A percentile compares a stretch with the other conserved stretches of the same genome.
These are phyloP conservation scores for Ia io DNA, from an alignment of 2,113 vertebrate genomes.

Conservation along the genomic window DNA sequence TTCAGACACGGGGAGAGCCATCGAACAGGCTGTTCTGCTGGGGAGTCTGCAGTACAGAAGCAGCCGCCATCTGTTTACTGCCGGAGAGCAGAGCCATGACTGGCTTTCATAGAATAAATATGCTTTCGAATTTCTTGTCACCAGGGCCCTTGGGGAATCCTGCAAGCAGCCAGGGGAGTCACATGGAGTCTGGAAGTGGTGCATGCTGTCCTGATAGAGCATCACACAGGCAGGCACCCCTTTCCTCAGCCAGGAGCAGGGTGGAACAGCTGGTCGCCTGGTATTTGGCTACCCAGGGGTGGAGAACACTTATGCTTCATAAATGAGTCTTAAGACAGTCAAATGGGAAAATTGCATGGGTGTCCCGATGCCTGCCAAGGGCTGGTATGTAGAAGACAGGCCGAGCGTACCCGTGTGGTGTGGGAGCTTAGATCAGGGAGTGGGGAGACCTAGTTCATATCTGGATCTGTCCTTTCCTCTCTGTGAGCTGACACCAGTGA, in stretches of 20 bases:
- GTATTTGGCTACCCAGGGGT: background rate
- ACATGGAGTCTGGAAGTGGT: background rate
- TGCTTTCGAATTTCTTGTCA: background rate
- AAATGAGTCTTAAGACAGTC: background rate
- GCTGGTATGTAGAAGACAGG: background rate
- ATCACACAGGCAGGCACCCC: too few species aligned
- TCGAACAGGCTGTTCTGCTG: background rate
- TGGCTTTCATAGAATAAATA: background rate
- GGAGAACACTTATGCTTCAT: background rate
- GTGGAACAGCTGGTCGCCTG: background rate
- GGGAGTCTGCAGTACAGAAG: background rate
- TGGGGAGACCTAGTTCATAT: background rate
- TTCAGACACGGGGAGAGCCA: background rate
- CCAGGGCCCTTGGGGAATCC: background rate
- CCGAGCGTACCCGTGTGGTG: fast-evolving
- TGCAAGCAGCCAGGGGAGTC: background rate
- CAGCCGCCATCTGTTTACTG: background rate
- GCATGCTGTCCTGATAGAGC: background rate
- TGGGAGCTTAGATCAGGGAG: background rate
- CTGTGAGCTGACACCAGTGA: background rate
- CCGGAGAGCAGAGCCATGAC: background rate
- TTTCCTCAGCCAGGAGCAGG: background rate
- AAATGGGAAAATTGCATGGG: background rate
- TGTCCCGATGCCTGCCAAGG: background rate
- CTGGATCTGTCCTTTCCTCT: background rate